Base-by-base conservation (phyloP, 2,888 invertebrate species). In the Apamea sordens region DNA sequence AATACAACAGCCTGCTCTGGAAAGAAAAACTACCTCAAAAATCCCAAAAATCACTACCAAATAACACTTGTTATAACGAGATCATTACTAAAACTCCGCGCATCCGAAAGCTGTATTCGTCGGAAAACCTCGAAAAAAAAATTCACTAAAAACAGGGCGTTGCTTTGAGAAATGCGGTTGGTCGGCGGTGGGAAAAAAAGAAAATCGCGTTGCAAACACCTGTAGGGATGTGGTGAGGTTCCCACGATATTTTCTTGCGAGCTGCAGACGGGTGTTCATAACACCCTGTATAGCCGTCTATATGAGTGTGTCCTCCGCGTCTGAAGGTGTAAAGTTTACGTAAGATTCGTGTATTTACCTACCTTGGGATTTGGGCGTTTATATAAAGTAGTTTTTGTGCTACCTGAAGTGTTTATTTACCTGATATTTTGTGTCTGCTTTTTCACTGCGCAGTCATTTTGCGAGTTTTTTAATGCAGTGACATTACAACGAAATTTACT, bases 211-310 rank as follows among this genome's bases (percentile, higher is more conserved):
- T 88, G 80, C 69, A 83, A 83, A 90, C 90, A 86, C 92, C 92
- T 93, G 92, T 90, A 85, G 89, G 87, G 88, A 87, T 77, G 86
- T 85, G 85, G 86, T 83, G 67, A 73, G 67, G 56, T 89, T 90
- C 86, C 85, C 90, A 93, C 92, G 92, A 90, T 92, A 92, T 93
- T 92, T 92, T 86, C 90, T 91, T 90, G 89, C 90, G 84, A 86
- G 82, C 72, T 86, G 87, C 85, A 92, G 92, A 92, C 91, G 90
- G 89, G 90, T 89, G 89, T 90, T 89, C 89, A 86, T 89, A 82
- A 67, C 79, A 76, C 79, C 61, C 69, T 77, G 67, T 84, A 83
- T 83, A 88, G 79, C 80, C 77, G 81, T 83, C 80, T 89, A 89
- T 89, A 88, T 86, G 88, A 88, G 87, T 84, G 73, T 73, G 82